Conservation (phyloP, 1,140 invertebrate species). For the Drosophila ogumai region DNA sequence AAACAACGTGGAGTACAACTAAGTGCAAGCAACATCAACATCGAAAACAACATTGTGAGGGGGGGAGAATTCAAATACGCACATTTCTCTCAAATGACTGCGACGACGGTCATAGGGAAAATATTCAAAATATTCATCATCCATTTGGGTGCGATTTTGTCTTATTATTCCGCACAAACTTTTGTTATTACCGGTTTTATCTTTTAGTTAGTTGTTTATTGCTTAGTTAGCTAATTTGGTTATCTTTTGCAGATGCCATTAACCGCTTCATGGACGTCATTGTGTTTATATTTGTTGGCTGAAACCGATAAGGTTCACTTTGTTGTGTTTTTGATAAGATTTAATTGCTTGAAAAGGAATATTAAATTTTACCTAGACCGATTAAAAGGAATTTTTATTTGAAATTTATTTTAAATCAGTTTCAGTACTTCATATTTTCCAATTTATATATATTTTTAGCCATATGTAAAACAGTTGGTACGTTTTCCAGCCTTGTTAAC, state of each 20-base stretch:
- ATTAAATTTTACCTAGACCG: neutral
- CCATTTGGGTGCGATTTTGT: conserved; percentile 49
- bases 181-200: neutral
- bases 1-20: conserved; percentile 46
- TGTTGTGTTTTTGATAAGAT: conserved; percentile 47
- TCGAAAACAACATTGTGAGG: conserved; percentile 36
- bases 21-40: conserved; percentile 53
- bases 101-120: conserved; percentile 73
- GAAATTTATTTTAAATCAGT: neutral
- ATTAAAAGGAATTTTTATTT: neutral
- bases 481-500: neutral
- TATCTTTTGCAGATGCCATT: conserved; percentile 42
- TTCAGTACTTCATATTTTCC: too few species aligned
- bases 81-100: conserved; percentile 79
- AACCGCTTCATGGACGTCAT: conserved; percentile 52
- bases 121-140: conserved; percentile 80
- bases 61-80: conserved; percentile 51
- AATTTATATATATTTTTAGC: too few species aligned
- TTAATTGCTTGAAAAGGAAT: conserved; percentile 4
- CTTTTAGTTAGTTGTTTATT: conserved; percentile 12
- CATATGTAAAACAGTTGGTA: neutral
- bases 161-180: neutral
- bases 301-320: conserved; percentile 34
- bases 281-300: conserved; percentile 27
- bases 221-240: conserved; percentile 61